Evolutionary conservation across 2,797 vertebrate species (phyloP), one percentile per base, ranked within the genome.

Genomic region (Thaleichthys pacificus): DNA sequence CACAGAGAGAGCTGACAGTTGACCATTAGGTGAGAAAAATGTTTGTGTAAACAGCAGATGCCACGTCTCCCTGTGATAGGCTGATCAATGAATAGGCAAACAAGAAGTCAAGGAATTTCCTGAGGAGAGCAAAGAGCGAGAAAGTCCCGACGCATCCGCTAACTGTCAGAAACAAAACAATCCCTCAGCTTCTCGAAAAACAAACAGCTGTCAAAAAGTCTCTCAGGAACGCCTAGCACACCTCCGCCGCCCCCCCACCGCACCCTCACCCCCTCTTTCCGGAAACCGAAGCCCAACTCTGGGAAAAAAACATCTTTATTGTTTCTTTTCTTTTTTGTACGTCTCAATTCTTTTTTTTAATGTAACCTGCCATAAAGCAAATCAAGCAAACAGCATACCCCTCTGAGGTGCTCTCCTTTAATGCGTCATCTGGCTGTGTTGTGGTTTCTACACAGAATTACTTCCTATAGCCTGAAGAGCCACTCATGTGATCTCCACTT

Each of bases 121-220:
- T 9, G 77, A 73, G 60, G 38, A 32, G 68, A 49, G 35, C 54
- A 56, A 84, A 82, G 74, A 65, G 83, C 73, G 72, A 76, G 72
- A 68, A 83, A 56, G 24, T 64, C 80, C 87, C 86, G 86, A 81
- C 86, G 84, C 86, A 84, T 86, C 82, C 85, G 74, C 77, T 79
- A 82, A 85, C 80, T 89, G 87, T 88, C 88, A 87, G 85, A 58
- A 21, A 69, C 51, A 83, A 90, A 88, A 91, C 88, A 79, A 89
- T 78, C 69, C 61, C 14, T 0, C 38, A n/a, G 77, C 78, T 71
- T 83, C 80, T 83, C 78, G 82, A 83, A 86, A 91, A 89, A 89
- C 85, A 90, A 90, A 90, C 85, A 87, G 78, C 85, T 89, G 89
- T 91, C 89, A 90, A 86, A 88, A 89, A 86, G 88, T 88, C 86